Base-by-base conservation (phyloP, 1,140 invertebrate genomes). In the Leptinotarsa lineolata region DNA sequence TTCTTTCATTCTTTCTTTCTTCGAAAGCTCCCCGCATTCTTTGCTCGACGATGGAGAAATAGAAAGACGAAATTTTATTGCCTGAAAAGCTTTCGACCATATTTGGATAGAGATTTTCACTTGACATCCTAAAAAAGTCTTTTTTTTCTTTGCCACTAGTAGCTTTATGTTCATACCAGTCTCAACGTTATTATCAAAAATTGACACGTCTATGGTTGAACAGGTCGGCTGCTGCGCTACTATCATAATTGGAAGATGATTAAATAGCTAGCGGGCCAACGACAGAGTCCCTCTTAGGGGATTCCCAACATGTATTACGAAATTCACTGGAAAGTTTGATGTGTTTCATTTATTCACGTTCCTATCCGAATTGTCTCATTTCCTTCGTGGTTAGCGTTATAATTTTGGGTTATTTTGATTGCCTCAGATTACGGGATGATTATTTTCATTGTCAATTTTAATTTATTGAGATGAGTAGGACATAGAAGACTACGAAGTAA, bases 251-350 rank as follows among this genome's bases (percentile, higher is more conserved):
- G 65, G 16, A 67, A 46, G 65, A 44, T 67, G 24, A 74, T 74
- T 74, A 74, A 74, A 74, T 70, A 39, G 20, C 72, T 60, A 39
- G 16, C 61, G 72, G 72, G 60, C 60, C 39, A 67, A 48, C 22
- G 21, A 70, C 72, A 48, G 30, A 21, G 60, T 63, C 68, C 59
- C 61, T 67, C 67, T 74, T 48, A 22, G 58, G 22, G 59, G 39
- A 63, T 63, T 63, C 12, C 60, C 11, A 46, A 70, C 68, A 59
- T 48, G 68, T 59, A 58, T 63, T 63, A 63, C 22, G 20, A 63
- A 63, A 63, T 63, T 63, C 22, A 63, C 60, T 63, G 15, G 60
- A 63, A 21, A 63, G 1, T 24, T 63, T 21, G 60, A 63, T 63
- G 60, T 24, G 21, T 24, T 63, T 63, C 22, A 20, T 22, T 21